phyloP scores from a whole-genome alignment of 2,113 vertebrate species.

The pig (Sus scrofa) region T2T-Sscrofa CM000813.6:116040001-116040500 shows the following conservation, averaged over 20 bases:
- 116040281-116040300: neutral
- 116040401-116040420: neutral
- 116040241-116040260: neutral
- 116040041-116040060: neutral
- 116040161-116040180: neutral
- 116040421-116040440: neutral
- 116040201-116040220: neutral
- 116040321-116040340: neutral
- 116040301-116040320: neutral
- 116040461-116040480: neutral
- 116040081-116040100: neutral
- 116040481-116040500: no score
- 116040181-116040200: neutral
- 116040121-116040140: neutral
- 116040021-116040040: neutral
- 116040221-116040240: neutral
- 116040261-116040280: no score
- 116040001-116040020: neutral
- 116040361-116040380: neutral
- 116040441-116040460: neutral
- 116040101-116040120: neutral
- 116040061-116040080: neutral
- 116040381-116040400: neutral
- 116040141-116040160: neutral
- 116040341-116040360: neutral